Conservation (phyloP, 2,113 vertebrate species). For the Sorex fumeus region DNA sequence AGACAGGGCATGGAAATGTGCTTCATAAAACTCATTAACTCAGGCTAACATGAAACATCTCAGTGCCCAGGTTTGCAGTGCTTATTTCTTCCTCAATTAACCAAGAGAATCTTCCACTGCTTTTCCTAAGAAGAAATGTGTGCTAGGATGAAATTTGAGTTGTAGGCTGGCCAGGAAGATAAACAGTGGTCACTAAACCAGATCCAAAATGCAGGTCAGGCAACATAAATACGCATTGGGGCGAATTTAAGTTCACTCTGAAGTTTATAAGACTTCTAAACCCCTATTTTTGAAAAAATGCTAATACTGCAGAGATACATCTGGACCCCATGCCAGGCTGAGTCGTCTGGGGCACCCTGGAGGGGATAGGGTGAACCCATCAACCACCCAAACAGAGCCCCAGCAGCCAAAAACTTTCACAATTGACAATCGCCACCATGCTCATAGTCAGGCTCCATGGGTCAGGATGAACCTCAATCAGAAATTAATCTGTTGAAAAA, state of each 20-base stretch:
- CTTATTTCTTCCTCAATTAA: conserved; percentile 10
- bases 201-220: neutral
- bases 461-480: too few relatives aligned
- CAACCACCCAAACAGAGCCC: too few relatives aligned
- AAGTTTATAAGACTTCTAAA: conserved; percentile 3
- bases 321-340: too few relatives aligned
- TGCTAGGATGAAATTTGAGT: neutral
- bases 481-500: too few relatives aligned
- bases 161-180: neutral
- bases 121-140: conserved; percentile 13
- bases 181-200: conserved; percentile 32
- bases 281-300: neutral
- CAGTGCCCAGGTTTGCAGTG: neutral
- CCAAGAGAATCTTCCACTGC: conserved; percentile 14
- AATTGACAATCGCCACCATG: too few relatives aligned
- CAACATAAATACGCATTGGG: neutral
- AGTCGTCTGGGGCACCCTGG: too few relatives aligned
- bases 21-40: conserved; percentile 32
- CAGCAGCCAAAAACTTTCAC: too few relatives aligned
- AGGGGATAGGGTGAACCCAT: too few relatives aligned
- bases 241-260: conserved; percentile 10
- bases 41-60: neutral
- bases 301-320: too few relatives aligned
- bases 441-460: too few relatives aligned
- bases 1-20: neutral